Evolutionary conservation across 2,113 vertebrate species (phyloP).

Genomic region (Malurus melanocephalus): DNA sequence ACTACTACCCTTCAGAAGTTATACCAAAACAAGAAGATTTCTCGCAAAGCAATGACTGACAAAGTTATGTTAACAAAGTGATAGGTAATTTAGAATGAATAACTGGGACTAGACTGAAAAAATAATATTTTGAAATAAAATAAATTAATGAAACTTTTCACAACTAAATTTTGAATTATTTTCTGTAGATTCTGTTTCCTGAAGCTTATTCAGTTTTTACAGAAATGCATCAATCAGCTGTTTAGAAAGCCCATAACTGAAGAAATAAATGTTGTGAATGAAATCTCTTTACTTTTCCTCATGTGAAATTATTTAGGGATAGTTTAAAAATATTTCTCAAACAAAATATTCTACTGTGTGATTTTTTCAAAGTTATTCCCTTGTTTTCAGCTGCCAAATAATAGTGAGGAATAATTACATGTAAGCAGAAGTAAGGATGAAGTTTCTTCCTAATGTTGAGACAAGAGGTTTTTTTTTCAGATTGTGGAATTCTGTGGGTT

Average conservation of each 20-base stretch:
- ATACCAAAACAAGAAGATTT: background rate
- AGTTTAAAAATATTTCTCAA: background rate
- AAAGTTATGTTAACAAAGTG: background rate
- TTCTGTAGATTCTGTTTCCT: background rate
- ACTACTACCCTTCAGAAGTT: background rate
- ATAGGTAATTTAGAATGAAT: background rate
- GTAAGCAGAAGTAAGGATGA: background rate
- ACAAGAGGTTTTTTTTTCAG: background rate
- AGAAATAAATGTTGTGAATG: background rate
- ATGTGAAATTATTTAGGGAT: background rate
- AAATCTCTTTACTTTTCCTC: background rate
- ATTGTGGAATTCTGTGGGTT: background rate
- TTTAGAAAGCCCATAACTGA: background rate
- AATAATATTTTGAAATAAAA: background rate
- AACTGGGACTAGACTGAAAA: background rate
- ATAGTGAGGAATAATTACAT: background rate
- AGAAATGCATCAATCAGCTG: background rate
- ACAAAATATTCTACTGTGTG: background rate
- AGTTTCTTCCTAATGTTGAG: background rate
- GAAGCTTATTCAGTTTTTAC: background rate
- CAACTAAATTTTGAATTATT: background rate
- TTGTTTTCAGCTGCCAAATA: background rate
- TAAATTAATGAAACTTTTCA: background rate
- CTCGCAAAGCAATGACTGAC: background rate
- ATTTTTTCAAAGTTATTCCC: background rate